Conservation (phyloP, 2,797 vertebrate species). For the Anableps anableps region DNA sequence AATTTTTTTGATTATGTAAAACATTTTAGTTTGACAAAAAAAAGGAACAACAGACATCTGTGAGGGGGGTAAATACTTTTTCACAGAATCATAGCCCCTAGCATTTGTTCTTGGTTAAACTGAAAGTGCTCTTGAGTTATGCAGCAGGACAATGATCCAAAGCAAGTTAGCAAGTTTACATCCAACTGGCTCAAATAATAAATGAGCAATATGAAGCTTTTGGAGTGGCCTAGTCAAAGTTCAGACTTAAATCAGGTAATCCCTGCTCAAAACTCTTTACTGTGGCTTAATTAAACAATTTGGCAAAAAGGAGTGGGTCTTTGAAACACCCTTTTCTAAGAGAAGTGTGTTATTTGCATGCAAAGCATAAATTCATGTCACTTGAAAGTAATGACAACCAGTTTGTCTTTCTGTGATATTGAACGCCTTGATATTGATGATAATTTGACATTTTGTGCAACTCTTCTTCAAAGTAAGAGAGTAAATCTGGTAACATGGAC, state of each 20-base stretch:
- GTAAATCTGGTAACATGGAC: conserved; percentile 19
- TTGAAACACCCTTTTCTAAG: background rate
- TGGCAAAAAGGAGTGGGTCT: background rate
- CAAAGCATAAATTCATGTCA: too few relatives aligned
- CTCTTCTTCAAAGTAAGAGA: conserved; percentile 34
- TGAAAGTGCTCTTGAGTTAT: too few relatives aligned
- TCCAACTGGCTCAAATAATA: background rate
- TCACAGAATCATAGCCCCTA: too few relatives aligned
- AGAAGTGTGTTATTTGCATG: too few relatives aligned
- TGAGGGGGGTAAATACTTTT: too few relatives aligned
- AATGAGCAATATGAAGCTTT: background rate
- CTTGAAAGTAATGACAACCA: background rate
- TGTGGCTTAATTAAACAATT: background rate
- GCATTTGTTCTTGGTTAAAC: too few relatives aligned
- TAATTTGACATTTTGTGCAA: background rate
- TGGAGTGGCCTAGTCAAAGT: conserved; percentile 9
- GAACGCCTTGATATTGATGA: background rate
- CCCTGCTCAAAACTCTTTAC: background rate
- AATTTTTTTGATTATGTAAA: too few relatives aligned
- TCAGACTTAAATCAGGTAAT: background rate
- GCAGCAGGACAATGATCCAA: background rate
- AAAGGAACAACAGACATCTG: too few relatives aligned
- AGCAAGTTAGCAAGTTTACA: background rate
- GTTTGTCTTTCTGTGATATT: background rate
- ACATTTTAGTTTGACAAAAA: too few relatives aligned